Base-by-base conservation (phyloP, 2,888 invertebrate genomes). In the Stenichneumon culpator region DNA sequence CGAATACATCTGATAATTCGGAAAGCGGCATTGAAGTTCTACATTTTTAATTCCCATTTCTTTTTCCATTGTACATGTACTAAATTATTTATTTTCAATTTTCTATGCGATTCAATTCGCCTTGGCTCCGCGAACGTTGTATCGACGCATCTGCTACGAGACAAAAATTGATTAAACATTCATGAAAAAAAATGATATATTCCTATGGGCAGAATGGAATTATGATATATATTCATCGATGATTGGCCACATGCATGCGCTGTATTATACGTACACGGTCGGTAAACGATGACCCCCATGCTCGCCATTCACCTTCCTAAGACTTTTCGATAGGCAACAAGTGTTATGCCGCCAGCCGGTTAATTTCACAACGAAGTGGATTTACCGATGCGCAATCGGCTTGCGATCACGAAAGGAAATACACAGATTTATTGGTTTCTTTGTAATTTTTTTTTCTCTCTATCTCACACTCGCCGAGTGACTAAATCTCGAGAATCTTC, bases 201-300 rank as follows among this genome's bases (percentile, higher is more conserved):
- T 39, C 7, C 11, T 39, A 39, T 39, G 11, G 6, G 11, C 39
- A 11, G 39, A 1, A 39, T 39, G 2, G 9, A 39, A 39, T 39
- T 11, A 32, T 32, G 25, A 32, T 6, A 63, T 6, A 63, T n/a
- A 63, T 63, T 32, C 60, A 32, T 28, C 14, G 5, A 63, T 32
- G n/a, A 63, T 28, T 32, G 1, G 63, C 32, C 11, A n/a, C n/a
- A 16, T 32, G 16, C 1, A 63, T 32, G 60, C 32, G 32, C 63
- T 28, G 25, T 28, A 16, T 36, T 65, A 82, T 87, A 92, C 93
- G 68, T 93, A 93, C 93, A 91, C 90, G 92, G 92, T 88, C 90
- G 91, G 86, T 92, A 93, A 67, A 93, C 91, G 87, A 93, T 93
- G 83, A 93, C 93, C 87, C 93, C 93, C 92, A 93, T 93, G 87